Evolutionary conservation across 1,140 invertebrate species (phyloP).

Genomic region (Meloidogyne floridensis): DNA sequence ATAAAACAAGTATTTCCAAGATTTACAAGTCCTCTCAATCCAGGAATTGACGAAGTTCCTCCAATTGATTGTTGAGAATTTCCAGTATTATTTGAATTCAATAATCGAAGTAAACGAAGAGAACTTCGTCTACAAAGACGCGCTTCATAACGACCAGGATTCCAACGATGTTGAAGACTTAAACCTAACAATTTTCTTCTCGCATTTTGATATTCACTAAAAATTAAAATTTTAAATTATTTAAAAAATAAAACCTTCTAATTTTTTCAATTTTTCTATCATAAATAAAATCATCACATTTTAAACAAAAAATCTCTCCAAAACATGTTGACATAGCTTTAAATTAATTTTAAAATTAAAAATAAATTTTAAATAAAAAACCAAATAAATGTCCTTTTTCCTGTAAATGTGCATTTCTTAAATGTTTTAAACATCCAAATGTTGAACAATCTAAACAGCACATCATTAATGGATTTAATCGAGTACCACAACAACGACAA

Average conservation of each 20-base stretch:
- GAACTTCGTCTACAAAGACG: conserved; percentile 34
- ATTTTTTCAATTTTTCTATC: conserved; percentile 73
- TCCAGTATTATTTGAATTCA: neutral
- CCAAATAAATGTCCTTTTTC: conserved; percentile 40
- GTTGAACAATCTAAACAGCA: conserved; percentile 48
- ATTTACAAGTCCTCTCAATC: conserved; percentile 87
- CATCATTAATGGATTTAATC: conserved; percentile 38
- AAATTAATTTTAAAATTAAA: conserved; percentile 27
- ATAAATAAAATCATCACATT: conserved; percentile 89
- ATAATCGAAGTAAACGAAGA: conserved; percentile 23
- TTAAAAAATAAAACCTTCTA: conserved; percentile 14
- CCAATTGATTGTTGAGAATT: conserved; percentile 24
- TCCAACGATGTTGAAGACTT: conserved; percentile 45
- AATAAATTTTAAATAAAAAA: neutral
- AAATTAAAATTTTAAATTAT: neutral
- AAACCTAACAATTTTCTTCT: conserved; percentile 40
- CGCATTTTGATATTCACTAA: conserved; percentile 40
- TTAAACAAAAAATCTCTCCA: conserved; percentile 86
- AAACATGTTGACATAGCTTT: conserved; percentile 80
- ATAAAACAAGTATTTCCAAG: conserved; percentile 98
- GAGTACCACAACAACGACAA: conserved; percentile 37
- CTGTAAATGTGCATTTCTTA: conserved; percentile 35
- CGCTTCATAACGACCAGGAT: conserved; percentile 39
- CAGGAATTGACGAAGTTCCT: conserved; percentile 56
- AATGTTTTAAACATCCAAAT: conserved; percentile 49